Base-by-base conservation (phyloP, 2,888 invertebrate species). In the Proisotoma minuta region DNA sequence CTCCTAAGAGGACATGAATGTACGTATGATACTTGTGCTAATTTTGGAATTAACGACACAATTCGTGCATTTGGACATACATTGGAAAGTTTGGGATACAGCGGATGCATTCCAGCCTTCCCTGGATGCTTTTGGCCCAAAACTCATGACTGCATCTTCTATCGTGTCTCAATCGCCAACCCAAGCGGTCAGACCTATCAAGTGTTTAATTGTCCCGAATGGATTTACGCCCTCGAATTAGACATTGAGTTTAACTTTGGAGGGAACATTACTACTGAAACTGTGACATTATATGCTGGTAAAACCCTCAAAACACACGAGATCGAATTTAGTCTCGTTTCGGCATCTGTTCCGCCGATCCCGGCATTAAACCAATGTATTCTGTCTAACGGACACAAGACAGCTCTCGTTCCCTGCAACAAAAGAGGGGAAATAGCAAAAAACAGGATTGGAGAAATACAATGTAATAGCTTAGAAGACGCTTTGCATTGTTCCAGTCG, bases 401-500 rank as follows among this genome's bases (percentile, higher is more conserved):
- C 28, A n/a, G 61, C 50, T 1, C 1, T 51, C 2, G 43, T 27
- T 2, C 56, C 61, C 4, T 61, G 61, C 22, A 61, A 61, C 26
- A 24, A 57, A 18, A 22, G 60, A 49, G 60, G 22, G 22, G 60
- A 61, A 22, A 1, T 61, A 2, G 49, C 40, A 2, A 20, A 10
- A 1, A 56, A 56, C 1, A 8, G 57, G 23, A 3, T 61, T 2
- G 60, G 60, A 24, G 60, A 61, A 27, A 49, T 61, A 12, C 60
- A 61, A 29, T 61, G 60, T 29, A 39, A 61, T 22, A 20, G 39
- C 2, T 8, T 12, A 18, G 22, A 20, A 3, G 49, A 22, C 8
- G 57, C 60, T 1, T 2, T 1, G 2, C 20, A 23, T n/a, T 2
- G 57, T 2, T 12, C 23, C 23, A 15, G n/a, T 0, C n/a, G 3